Evolutionary conservation across 2,113 vertebrate genomes (phyloP).

Genomic region (Barnardius zonarius): DNA sequence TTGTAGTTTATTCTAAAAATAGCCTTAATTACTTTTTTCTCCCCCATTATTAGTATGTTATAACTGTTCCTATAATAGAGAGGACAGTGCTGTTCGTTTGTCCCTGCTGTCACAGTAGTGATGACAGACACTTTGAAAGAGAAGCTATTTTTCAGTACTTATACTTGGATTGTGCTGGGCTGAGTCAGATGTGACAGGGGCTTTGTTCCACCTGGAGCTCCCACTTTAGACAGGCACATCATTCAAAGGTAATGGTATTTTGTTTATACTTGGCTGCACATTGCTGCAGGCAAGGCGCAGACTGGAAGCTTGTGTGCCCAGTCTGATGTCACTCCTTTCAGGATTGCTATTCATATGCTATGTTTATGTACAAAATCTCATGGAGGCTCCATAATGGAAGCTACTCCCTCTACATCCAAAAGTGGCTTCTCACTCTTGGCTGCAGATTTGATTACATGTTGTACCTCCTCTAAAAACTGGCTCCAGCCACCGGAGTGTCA

Average conservation of each 20-base stretch:
- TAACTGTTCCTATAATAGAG: neutral
- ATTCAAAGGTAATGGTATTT: neutral
- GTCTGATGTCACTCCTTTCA: neutral
- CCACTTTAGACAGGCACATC: neutral
- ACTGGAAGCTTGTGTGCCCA: neutral
- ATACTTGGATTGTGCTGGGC: neutral
- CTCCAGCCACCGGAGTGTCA: neutral
- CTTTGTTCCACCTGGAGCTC: neutral
- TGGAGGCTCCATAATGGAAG: neutral
- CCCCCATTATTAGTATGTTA: neutral
- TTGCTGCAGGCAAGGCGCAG: neutral
- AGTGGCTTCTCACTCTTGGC: neutral
- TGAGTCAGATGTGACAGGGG: neutral
- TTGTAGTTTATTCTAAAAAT: neutral
- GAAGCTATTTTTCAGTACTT: neutral
- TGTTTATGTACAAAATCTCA: neutral
- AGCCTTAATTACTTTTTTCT: neutral
- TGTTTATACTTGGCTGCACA: neutral
- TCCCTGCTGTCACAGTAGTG: neutral
- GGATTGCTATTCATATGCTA: neutral
- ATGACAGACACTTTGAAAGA: neutral
- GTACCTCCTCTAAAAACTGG: neutral
- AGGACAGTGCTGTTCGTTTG: neutral
- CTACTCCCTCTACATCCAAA: neutral
- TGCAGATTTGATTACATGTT: neutral